Percentiles rank a stretch among this genome's conserved stretches.
These are phyloP conservation scores for Brachionus koreanus DNA, from an alignment of 1,140 invertebrate genomes.

Conservation along the genomic window DNA sequence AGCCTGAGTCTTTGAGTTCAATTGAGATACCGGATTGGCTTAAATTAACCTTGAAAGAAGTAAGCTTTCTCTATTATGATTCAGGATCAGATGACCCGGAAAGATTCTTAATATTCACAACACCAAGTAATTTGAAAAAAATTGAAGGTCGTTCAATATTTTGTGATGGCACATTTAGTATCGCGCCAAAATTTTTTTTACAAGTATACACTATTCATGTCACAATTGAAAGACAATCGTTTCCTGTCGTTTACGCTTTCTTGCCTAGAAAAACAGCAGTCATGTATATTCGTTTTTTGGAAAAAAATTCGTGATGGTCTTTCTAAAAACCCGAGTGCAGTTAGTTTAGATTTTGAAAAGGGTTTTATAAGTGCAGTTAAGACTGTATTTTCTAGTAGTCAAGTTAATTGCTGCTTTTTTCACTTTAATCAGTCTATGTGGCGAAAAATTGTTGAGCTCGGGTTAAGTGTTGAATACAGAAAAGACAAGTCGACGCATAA, in stretches of 20 bases:
- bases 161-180: not conserved
- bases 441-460: not conserved
- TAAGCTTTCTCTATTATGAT: not conserved
- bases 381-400: not conserved
- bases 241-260: not conserved
- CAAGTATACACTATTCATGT: not conserved
- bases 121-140: not conserved
- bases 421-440: not conserved
- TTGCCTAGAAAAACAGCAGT: too few relatives aligned
- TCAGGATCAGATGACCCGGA: not conserved
- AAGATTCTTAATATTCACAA: not conserved
- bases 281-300: not conserved
- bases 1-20: not conserved
- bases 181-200: not conserved
- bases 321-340: not conserved
- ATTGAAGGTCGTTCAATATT: not conserved
- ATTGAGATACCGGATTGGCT: not conserved
- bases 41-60: not conserved
- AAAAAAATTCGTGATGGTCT: not conserved
- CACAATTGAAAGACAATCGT: not conserved
- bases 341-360: constrained; percentile 1
- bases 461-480: not conserved
- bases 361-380: not conserved
- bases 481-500: not conserved
- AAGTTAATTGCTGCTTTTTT: not conserved